Conservation (phyloP, 2,797 vertebrate species). For the Tachyglossus aculeatus region DNA sequence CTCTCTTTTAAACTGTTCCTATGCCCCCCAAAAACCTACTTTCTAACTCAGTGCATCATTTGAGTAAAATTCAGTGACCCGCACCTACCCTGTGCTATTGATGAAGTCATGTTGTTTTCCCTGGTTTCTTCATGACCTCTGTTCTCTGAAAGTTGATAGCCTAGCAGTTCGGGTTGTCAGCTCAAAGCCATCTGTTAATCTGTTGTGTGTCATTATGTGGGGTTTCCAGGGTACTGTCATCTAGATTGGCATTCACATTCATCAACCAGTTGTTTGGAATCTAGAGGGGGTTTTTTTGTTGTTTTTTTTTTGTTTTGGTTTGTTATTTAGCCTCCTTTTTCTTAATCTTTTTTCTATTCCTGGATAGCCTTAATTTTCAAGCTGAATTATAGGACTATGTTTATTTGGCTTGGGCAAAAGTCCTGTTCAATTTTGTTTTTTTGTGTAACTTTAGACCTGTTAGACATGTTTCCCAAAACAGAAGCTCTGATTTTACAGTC, state of each 20-base stretch:
- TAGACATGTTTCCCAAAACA: neutral
- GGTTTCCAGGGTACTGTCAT: neutral
- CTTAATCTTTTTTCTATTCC: slow-evolving; percentile 16
- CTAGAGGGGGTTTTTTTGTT: too few relatives aligned
- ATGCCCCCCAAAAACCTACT: too few relatives aligned
- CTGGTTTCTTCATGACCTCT: slow-evolving; percentile 1
- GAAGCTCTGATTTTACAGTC: neutral
- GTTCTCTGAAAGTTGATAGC: slow-evolving; percentile 9
- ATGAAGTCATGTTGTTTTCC: too few relatives aligned
- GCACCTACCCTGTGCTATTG: too few relatives aligned
- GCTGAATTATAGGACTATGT: slow-evolving; percentile 4
- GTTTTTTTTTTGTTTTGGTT: slow-evolving; percentile 17
- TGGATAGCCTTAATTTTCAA: neutral
- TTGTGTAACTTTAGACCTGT: neutral
- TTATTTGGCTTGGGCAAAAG: neutral
- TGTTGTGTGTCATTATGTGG: neutral
- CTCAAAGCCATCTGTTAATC: slow-evolving; percentile 15
- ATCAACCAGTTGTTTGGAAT: neutral
- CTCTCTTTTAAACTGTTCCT: too few relatives aligned
- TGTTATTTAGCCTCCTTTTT: too few relatives aligned
- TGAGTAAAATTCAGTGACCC: too few relatives aligned
- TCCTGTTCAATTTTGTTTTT: slow-evolving; percentile 14
- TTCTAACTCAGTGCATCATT: too few relatives aligned
- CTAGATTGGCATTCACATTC: neutral
- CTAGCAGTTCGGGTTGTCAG: neutral